Percentiles rank a stretch among this genome's conserved stretches.
Conservation (phyloP, 2,797 vertebrate species). For the Notolabrus celidotus region DNA sequence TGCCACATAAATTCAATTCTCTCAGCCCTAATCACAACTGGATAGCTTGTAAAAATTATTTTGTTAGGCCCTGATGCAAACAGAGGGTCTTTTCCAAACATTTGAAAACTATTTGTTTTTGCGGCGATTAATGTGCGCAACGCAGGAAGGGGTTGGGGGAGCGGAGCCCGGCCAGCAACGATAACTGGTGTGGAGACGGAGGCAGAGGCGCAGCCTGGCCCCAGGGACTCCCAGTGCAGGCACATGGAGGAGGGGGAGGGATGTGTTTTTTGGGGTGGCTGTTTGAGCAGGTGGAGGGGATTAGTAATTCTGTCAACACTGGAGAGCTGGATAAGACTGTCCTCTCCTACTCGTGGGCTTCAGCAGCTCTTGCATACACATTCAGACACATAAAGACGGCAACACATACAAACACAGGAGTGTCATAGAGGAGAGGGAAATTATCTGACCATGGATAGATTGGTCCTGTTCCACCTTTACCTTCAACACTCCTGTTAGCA, state of each 20-base stretch:
- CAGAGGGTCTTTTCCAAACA: conserved; percentile 88
- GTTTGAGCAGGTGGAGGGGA: conserved; percentile 99
- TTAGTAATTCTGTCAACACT: conserved; percentile 98
- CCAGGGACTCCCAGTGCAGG: conserved; percentile 77
- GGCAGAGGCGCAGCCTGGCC: conserved; percentile 77
- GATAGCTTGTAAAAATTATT: conserved; percentile 92
- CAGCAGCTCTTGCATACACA: conserved; percentile 78
- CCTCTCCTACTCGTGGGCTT: conserved; percentile 81
- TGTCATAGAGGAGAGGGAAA: conserved; percentile 42
- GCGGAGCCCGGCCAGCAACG: conserved; percentile 76
- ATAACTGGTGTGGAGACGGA: conserved; percentile 83
- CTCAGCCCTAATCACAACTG: conserved; percentile 88
- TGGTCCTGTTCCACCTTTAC: conserved; percentile 38
- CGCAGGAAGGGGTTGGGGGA: conserved; percentile 73
- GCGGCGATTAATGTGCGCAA: conserved; percentile 83
- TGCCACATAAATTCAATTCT: conserved; percentile 90
- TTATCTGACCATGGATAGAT: conserved; percentile 24
- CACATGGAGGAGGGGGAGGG: conserved; percentile 73
- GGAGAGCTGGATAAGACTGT: conserved; percentile 94
- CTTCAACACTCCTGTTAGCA: not conserved
- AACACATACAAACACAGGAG: conserved; percentile 52
- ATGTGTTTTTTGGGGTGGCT: conserved; percentile 80
- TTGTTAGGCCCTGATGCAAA: conserved; percentile 90
- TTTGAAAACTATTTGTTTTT: conserved; percentile 90
- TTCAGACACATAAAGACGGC: conserved; percentile 71